Conservation (phyloP, 2,797 vertebrate species). For the Trachurus trachurus region DNA sequence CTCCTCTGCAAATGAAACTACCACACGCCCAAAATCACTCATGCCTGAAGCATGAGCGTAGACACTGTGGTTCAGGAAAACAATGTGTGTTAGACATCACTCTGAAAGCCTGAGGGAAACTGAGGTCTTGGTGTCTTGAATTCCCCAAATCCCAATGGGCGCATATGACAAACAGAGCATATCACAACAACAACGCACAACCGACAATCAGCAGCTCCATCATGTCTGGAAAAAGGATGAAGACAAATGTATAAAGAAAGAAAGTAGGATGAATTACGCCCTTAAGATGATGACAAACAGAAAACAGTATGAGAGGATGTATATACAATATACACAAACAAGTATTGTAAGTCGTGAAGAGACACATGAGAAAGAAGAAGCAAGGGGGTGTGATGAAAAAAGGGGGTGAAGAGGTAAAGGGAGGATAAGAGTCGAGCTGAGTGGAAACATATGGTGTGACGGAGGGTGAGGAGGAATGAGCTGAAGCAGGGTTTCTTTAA, state of each 20-base stretch:
- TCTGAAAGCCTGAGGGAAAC: background rate
- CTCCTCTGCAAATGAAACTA: background rate
- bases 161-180: background rate
- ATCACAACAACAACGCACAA: background rate
- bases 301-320: background rate
- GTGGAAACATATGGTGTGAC: conserved; percentile 61
- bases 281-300: background rate
- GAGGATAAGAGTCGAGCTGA: conserved; percentile 35
- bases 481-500: conserved; percentile 27
- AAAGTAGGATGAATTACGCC: too few species aligned
- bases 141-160: background rate
- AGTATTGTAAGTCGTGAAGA: background rate
- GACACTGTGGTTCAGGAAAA: background rate
- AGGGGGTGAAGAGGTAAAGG: conserved; percentile 1
- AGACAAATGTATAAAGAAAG: background rate
- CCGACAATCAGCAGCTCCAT: background rate
- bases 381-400: background rate
- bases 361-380: background rate
- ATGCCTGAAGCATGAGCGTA: background rate
- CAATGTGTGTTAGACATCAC: background rate
- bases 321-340: too few species aligned
- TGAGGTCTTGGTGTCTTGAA: background rate
- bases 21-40: background rate
- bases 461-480: conserved; percentile 8
- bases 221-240: background rate